Evolutionary conservation across 2,888 invertebrate species (phyloP).

Genomic region (Drosophila rellima): DNA sequence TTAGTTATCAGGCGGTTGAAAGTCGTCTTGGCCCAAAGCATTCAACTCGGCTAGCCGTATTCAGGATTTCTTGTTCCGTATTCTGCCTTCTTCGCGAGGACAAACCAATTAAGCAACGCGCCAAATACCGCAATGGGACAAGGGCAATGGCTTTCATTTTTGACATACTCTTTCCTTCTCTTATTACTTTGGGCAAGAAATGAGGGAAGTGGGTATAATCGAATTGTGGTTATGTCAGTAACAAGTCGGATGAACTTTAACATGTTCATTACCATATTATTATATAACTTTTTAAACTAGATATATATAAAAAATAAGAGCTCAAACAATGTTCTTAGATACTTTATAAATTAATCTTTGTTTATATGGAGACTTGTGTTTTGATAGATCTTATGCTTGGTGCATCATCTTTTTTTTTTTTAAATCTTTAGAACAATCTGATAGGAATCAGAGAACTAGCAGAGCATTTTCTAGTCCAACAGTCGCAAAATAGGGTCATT

Average conservation of each 20-base stretch:
- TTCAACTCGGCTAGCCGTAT: constrained; percentile 26
- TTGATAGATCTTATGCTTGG: no score
- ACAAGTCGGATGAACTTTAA: background rate
- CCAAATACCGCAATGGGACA: constrained; percentile 29
- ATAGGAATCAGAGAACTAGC: no score
- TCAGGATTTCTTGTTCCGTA: constrained; percentile 30
- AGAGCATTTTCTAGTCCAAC: background rate
- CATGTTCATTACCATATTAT: no score
- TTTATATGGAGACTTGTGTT: no score
- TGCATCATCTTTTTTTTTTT: no score
- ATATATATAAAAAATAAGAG: no score
- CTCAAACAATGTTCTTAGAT: no score
- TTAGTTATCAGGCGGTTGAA: constrained; percentile 13
- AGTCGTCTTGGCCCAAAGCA: constrained; percentile 31
- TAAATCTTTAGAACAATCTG: no score
- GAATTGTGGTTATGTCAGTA: background rate
- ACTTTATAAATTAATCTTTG: no score
- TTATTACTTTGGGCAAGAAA: background rate
- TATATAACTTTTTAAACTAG: background rate
- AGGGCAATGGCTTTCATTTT: constrained; percentile 35
- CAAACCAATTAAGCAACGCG: constrained; percentile 53
- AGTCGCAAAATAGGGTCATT: background rate
- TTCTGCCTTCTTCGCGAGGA: constrained; percentile 15
- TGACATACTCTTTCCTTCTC: background rate
- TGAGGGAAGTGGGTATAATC: background rate